Evolutionary conservation across 2,797 vertebrate genomes (phyloP).

Genomic region (Micromesistius poutassou): DNA sequence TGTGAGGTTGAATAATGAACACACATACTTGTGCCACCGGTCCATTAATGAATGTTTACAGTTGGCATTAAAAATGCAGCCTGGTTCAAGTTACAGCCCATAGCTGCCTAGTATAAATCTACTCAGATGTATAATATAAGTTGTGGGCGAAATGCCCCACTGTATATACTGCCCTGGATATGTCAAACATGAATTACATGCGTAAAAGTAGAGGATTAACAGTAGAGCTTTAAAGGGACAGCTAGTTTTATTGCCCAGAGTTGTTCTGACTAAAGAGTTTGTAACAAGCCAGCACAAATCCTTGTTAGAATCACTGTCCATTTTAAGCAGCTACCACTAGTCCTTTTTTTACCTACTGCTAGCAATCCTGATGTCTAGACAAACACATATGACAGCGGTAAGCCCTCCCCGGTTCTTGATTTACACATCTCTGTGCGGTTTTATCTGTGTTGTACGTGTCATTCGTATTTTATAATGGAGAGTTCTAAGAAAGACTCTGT

Average conservation of each 20-base stretch:
- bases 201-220: constrained; percentile 58
- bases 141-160: constrained; percentile 46
- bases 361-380: constrained; percentile 54
- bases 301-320: constrained; percentile 44
- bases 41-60: constrained; percentile 50
- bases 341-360: constrained; percentile 20
- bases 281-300: constrained; percentile 15
- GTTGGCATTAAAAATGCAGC: constrained; percentile 40
- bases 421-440: constrained; percentile 56
- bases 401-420: constrained; percentile 43
- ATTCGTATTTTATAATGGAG: constrained; percentile 36
- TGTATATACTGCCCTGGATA: constrained; percentile 59
- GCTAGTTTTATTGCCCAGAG: constrained; percentile 37
- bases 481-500: constrained; percentile 49
- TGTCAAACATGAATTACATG: constrained; percentile 67
- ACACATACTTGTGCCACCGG: background rate
- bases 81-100: constrained; percentile 44
- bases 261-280: background rate
- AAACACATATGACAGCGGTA: constrained; percentile 59
- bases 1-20: background rate
- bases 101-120: constrained; percentile 19
- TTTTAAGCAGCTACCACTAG: constrained; percentile 38
- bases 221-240: constrained; percentile 38
- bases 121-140: constrained; percentile 54
- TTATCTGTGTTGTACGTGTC: constrained; percentile 42